Conservation (phyloP, 2,797 vertebrate species). For the Myotis pilosus region DNA sequence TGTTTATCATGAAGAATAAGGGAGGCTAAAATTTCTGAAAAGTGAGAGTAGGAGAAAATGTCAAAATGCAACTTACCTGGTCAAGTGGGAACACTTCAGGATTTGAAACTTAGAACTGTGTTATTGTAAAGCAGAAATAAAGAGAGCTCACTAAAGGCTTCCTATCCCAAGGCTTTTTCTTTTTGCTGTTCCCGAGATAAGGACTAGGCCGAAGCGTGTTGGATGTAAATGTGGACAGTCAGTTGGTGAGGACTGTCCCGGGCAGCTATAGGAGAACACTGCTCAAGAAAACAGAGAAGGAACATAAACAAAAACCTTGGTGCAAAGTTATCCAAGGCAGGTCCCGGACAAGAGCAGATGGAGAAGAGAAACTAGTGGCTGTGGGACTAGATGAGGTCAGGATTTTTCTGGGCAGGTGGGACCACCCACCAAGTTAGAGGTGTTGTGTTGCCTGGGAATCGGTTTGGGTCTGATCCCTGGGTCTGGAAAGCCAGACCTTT, state of each 20-base stretch:
- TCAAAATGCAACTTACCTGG: neutral
- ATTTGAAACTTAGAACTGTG: neutral
- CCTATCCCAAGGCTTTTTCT: neutral
- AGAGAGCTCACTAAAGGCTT: neutral
- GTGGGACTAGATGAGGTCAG: neutral
- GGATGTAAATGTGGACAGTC: neutral
- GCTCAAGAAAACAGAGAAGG: neutral
- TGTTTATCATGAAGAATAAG: neutral
- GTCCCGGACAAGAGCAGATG: neutral
- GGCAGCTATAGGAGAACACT: neutral
- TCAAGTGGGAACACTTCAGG: neutral
- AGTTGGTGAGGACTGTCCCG: neutral
- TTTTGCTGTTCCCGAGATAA: neutral
- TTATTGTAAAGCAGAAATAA: neutral
- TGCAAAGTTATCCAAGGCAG: neutral
- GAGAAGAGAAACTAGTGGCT: neutral
- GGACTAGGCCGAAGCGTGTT: neutral
- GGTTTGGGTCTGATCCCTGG: neutral
- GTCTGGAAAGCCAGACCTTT: neutral
- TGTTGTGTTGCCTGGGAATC: neutral
- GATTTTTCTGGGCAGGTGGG: neutral
- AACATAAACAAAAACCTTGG: neutral
- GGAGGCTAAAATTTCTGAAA: constrained; percentile 17
- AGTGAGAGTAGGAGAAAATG: neutral
- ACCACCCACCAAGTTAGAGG: neutral